phyloP scores from a whole-genome alignment of 2,797 vertebrate genomes.

The Schizothorax lantsangensis region DNA sequence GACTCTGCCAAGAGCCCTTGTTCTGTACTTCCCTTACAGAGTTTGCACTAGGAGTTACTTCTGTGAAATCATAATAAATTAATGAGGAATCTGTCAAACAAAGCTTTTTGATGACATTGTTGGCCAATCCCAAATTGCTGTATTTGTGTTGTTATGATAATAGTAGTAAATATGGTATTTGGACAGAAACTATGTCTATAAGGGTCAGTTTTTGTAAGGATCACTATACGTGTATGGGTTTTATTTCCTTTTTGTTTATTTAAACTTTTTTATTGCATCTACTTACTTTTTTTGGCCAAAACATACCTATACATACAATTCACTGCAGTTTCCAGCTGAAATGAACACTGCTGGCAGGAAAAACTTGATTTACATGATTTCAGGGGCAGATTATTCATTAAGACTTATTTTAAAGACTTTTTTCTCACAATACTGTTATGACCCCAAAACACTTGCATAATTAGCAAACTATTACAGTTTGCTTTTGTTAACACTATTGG shows the following conservation, averaged over 20 bases:
- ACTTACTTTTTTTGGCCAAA: neutral
- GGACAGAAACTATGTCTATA: neutral
- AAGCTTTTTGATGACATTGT: neutral
- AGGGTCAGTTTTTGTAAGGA: neutral
- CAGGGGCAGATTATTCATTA: too few relatives aligned
- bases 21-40: neutral
- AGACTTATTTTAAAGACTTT: too few relatives aligned
- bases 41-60: neutral
- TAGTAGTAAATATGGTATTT: neutral
- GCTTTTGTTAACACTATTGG: too few relatives aligned
- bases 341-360: too few relatives aligned
- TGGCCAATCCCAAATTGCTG: neutral
- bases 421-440: too few relatives aligned
- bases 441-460: too few relatives aligned
- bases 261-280: neutral
- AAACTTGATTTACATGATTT: too few relatives aligned
- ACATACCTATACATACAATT: neutral
- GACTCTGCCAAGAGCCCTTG: constrained; percentile 23
- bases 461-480: too few relatives aligned
- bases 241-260: too few relatives aligned
- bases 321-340: too few relatives aligned
- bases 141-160: neutral
- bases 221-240: neutral
- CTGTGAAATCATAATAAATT: neutral
- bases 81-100: neutral